phyloP scores from a whole-genome alignment of 2,888 invertebrate genomes.

The Mimas tiliae region DNA sequence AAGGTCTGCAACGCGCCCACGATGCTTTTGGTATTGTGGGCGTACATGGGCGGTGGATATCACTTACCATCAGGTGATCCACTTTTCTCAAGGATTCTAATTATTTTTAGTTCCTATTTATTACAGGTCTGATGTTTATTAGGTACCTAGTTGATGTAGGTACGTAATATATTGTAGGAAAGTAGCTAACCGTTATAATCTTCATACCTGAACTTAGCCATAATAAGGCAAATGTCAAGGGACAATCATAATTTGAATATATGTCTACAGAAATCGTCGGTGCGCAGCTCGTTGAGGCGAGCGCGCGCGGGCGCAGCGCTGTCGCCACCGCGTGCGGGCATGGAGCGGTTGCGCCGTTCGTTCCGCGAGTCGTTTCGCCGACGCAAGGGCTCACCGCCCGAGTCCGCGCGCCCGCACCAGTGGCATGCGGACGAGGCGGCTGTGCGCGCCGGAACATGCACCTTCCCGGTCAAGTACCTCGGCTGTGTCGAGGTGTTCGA shows the following conservation, averaged over 20 bases:
- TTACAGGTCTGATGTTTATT: too few relatives aligned
- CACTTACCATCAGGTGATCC: too few relatives aligned
- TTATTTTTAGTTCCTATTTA: too few relatives aligned
- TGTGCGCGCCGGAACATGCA: slow-evolving; percentile 97
- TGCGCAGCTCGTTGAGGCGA: slow-evolving; percentile 77
- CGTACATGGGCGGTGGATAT: too few relatives aligned
- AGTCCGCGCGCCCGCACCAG: slow-evolving; percentile 97
- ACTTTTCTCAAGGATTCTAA: too few relatives aligned
- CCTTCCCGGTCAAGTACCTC: slow-evolving; percentile 98
- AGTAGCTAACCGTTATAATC: neutral
- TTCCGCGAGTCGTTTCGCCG: slow-evolving; percentile 97
- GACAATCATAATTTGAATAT: slow-evolving; percentile 15
- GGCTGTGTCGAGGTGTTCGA: slow-evolving; percentile 99
- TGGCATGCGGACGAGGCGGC: slow-evolving; percentile 99
- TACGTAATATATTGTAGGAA: too few relatives aligned
- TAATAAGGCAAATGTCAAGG: slow-evolving; percentile 15
- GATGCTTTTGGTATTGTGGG: too few relatives aligned
- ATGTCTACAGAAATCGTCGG: slow-evolving; percentile 75
- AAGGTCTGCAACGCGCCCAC: too few relatives aligned
- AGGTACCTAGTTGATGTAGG: too few relatives aligned
- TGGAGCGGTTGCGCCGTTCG: slow-evolving; percentile 95
- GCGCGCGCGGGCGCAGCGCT: slow-evolving; percentile 78
- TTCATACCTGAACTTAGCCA: neutral
- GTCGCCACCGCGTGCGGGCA: slow-evolving; percentile 85
- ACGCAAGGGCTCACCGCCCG: slow-evolving; percentile 94